Evolutionary conservation across 1,140 invertebrate genomes (phyloP), one percentile per base, ranked within the genome.

Genomic region (Drosophila ohnishii): DNA sequence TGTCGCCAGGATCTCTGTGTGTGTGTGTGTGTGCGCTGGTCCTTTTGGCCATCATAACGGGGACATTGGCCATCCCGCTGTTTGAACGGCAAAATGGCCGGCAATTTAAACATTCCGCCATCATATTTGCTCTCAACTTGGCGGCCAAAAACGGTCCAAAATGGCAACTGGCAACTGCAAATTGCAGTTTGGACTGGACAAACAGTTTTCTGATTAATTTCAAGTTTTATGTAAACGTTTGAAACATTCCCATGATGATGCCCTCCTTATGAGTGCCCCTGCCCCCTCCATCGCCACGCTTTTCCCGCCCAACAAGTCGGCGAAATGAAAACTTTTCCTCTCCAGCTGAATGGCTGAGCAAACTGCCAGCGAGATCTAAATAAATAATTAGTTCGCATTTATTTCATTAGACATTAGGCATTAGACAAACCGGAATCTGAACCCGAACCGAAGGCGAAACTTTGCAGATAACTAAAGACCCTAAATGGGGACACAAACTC

Each of bases 121-220:
- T 42, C 55, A 84, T 78, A 71, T 87, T 86, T 87, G 79, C 79
- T 70, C 58, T 83, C 83, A 87, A 63, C 72, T 87, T 80, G 48
- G 63, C 60, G 42, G 64, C 55, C 55, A 59, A 59, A 47, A 59
- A 47, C 2, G 5, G 37, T 5, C 35, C 28, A 57, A 30, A 22
- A 19, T 13, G 34, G n/a, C 34, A 39, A 56, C 25, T 6, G 25
- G 11, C 22, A 79, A 76, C 65, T 71, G 76, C 72, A 84, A 85
- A 77, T 80, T 85, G 63, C 73, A 84, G 75, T 83, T 65, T 53
- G 48, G 48, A 50, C 76, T 62, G 66, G 59, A 73, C 80, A 80
- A 85, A 86, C 65, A 82, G 58, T 65, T 76, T 85, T 87, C 80
- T 87, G 83, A 86, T 87, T 79, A 82, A 87, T 86, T 86, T 86